Conservation (phyloP, 1,140 invertebrate genomes). For the Mycetomoellerius zeteki region DNA sequence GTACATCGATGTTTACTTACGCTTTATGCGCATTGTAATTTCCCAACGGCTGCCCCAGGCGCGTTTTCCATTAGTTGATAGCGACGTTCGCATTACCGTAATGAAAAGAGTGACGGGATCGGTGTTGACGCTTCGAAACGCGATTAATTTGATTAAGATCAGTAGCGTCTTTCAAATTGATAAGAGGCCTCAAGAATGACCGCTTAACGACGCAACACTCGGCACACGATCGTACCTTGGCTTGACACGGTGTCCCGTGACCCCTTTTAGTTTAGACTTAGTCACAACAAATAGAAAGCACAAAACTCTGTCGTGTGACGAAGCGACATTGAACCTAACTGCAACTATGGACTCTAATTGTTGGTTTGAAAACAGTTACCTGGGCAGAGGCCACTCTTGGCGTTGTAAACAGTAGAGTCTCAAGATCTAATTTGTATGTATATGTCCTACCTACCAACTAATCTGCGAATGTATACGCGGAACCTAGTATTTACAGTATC, state of each 20-base stretch:
- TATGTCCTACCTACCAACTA: neutral
- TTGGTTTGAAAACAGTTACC: slow-evolving; percentile 31
- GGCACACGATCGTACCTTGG: neutral
- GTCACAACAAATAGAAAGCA: slow-evolving; percentile 22
- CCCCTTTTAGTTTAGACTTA: neutral
- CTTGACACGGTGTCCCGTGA: neutral
- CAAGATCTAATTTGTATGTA: slow-evolving; percentile 46
- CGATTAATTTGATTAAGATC: slow-evolving; percentile 54
- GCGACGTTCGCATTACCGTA: slow-evolving; percentile 39
- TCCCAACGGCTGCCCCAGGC: neutral
- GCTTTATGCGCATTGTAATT: slow-evolving; percentile 49
- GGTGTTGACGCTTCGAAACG: neutral
- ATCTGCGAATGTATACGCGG: slow-evolving; percentile 11
- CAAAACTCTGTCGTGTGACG: slow-evolving; percentile 10
- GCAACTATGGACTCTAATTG: slow-evolving; percentile 33
- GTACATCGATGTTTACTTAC: slow-evolving; percentile 50
- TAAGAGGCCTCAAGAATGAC: neutral
- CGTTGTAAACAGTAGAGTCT: slow-evolving; percentile 14
- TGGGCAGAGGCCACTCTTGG: slow-evolving; percentile 2
- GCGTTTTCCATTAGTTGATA: slow-evolving; percentile 51
- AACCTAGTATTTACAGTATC: slow-evolving; percentile 29
- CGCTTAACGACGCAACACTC: neutral
- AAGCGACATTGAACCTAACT: neutral
- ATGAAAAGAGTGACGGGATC: slow-evolving; percentile 47
- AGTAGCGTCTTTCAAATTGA: slow-evolving; percentile 28